Evolutionary conservation across 2,113 vertebrate species (phyloP), one percentile per base, ranked within the genome.

Genomic region (Solea solea): DNA sequence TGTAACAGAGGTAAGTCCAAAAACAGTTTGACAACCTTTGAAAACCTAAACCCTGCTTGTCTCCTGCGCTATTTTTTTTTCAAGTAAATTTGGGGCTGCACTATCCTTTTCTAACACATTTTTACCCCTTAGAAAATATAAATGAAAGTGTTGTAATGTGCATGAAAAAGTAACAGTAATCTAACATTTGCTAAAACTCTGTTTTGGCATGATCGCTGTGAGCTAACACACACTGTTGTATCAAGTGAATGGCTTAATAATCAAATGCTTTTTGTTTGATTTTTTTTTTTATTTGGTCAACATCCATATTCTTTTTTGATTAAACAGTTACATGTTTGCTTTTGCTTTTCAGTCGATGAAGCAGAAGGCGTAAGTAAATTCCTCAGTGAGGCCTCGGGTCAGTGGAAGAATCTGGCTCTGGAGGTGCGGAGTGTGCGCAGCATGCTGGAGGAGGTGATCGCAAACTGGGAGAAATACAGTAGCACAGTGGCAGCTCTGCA

Each of bases 361-460:
- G 92, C 93, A 4, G 98, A 99, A 72, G 95, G 89, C 3, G 95
- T 98, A 72, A 95, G 92, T 88, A 97, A 95, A 81, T 98, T 99
- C 87, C 95, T 98, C 90, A 92, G 58, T 27, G 98, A 99, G 2
- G 94, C 95, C 16, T 94, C 96, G 0, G 93, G 94, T 44, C 98
- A 99, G 83, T 99, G 98, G 98, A 95, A 93, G 80, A 97, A 98
- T 76, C 93, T 99, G 65, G 96, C 96, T 0, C 93, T 99, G 82
- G 98, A 99, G 81, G 95, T 99, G 34, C 94, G 97, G 13, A 98
- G 98, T 0, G 98, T 99, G 9, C 93, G 95, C 69, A 98, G 97
- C 91, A 99, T 99, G 98, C 91, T 99, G 83, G 97, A 99, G 80
- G 98, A 99, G 88, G 98, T 99, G 34, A 93, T 98, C 48, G 87